Percentiles rank a stretch among this genome's conserved stretches.
phyloP scores from a whole-genome alignment of 1,140 invertebrate genomes.

The Anadara kagoshimensis region DNA sequence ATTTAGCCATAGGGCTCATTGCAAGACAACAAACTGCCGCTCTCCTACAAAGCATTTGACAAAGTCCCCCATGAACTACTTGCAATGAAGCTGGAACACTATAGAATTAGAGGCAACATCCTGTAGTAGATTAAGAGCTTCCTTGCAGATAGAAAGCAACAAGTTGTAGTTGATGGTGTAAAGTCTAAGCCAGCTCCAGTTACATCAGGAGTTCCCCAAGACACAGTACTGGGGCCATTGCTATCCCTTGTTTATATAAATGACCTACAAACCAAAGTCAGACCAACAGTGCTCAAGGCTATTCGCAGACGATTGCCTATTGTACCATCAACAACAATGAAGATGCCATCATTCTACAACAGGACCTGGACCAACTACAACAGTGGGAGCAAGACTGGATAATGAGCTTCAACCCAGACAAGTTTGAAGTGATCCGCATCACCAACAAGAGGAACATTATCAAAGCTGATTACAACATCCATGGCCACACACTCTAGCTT shows the following conservation, averaged over 20 bases:
- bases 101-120: slow-evolving; percentile 27
- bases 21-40: slow-evolving; percentile 17
- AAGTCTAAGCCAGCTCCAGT: not conserved
- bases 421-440: not conserved
- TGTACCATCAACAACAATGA: slow-evolving; percentile 10
- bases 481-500: not conserved
- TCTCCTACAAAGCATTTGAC: slow-evolving; percentile 44
- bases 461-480: not conserved
- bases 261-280: slow-evolving; percentile 30
- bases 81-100: slow-evolving; percentile 19
- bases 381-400: slow-evolving; percentile 10
- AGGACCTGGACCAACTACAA: not conserved
- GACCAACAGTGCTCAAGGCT: slow-evolving; percentile 19
- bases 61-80: slow-evolving; percentile 37
- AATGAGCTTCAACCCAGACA: slow-evolving; percentile 7
- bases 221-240: slow-evolving; percentile 24
- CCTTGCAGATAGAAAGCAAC: slow-evolving; percentile 15
- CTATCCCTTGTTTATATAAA: slow-evolving; percentile 38
- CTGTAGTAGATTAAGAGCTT: slow-evolving; percentile 28
- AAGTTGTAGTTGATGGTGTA: slow-evolving; percentile 22
- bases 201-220: slow-evolving; percentile 28
- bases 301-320: slow-evolving; percentile 37
- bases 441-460: not conserved
- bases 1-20: slow-evolving; percentile 9
- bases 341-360: too few relatives aligned